These are phyloP conservation scores for Cardiocondyla obscurior DNA, from an alignment of 1,140 invertebrate species.

Conservation along the genomic window DNA sequence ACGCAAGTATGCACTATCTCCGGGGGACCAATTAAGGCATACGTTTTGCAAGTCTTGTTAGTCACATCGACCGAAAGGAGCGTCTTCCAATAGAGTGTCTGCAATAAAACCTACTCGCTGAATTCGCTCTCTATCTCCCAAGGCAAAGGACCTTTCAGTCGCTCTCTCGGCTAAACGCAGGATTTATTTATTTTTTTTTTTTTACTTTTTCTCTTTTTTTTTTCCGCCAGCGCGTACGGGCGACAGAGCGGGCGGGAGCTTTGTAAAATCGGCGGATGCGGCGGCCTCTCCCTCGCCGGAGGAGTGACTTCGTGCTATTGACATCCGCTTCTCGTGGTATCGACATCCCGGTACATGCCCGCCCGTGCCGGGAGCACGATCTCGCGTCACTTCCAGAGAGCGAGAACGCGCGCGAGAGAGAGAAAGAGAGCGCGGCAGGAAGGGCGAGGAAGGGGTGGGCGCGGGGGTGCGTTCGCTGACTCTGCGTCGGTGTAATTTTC, in stretches of 20 bases:
- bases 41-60: not conserved
- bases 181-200: too few relatives aligned
- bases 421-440: not conserved
- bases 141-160: slow-evolving; percentile 1
- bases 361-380: slow-evolving; percentile 72
- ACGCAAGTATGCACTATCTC: not conserved
- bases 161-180: slow-evolving; percentile 33
- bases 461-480: not conserved
- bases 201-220: too few relatives aligned
- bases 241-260: slow-evolving; percentile 57
- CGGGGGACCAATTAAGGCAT: not conserved
- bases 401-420: slow-evolving; percentile 35
- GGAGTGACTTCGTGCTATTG: slow-evolving; percentile 80
- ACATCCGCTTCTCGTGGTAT: slow-evolving; percentile 82
- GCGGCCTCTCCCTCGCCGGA: slow-evolving; percentile 61
- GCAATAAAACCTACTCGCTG: slow-evolving; percentile 14
- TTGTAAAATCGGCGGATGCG: slow-evolving; percentile 67
- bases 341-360: slow-evolving; percentile 79
- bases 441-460: not conserved
- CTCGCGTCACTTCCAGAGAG: slow-evolving; percentile 77
- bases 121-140: not conserved
- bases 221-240: slow-evolving; percentile 38
- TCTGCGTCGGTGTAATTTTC: slow-evolving; percentile 76
- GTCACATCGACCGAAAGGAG: not conserved
- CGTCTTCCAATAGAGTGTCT: slow-evolving; percentile 1